Percentiles rank a stretch among this genome's conserved stretches.
Evolutionary conservation across 2,888 invertebrate species (phyloP).

Genomic region (Synanthedon tipuliformis): DNA sequence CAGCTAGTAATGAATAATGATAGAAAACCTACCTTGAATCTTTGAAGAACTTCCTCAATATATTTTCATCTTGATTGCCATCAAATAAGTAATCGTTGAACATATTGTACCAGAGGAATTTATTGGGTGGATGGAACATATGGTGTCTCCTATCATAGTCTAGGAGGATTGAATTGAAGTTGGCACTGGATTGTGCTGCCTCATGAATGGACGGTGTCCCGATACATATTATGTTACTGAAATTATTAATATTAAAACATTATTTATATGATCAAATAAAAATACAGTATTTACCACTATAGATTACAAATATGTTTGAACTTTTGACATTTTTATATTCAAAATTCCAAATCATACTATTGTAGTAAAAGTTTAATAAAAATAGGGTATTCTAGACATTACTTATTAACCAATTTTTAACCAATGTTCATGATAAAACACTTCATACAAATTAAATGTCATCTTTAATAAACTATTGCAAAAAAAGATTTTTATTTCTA

Average conservation of each 20-base stretch:
- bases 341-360: too few relatives aligned
- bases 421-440: too few relatives aligned
- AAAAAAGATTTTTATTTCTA: too few relatives aligned
- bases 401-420: too few relatives aligned
- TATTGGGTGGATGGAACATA: constrained; percentile 72
- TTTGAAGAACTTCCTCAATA: constrained; percentile 74
- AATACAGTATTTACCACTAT: too few relatives aligned
- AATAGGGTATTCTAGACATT: too few relatives aligned
- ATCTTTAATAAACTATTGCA: too few relatives aligned
- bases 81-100: constrained; percentile 91
- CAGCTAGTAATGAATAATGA: too few relatives aligned
- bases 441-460: too few relatives aligned
- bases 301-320: too few relatives aligned
- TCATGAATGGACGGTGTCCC: constrained; percentile 88
- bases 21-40: constrained; percentile 67
- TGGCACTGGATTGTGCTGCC: constrained; percentile 53
- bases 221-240: constrained; percentile 82
- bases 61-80: constrained; percentile 60
- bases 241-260: background rate
- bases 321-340: too few relatives aligned
- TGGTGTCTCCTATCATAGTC: constrained; percentile 85
- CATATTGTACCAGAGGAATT: constrained; percentile 88
- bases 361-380: too few relatives aligned
- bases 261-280: background rate
- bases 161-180: constrained; percentile 74